Conservation (phyloP, 30 jellyfish, hydroid and myxozoan species). For the Nemopilema nomurai region DNA sequence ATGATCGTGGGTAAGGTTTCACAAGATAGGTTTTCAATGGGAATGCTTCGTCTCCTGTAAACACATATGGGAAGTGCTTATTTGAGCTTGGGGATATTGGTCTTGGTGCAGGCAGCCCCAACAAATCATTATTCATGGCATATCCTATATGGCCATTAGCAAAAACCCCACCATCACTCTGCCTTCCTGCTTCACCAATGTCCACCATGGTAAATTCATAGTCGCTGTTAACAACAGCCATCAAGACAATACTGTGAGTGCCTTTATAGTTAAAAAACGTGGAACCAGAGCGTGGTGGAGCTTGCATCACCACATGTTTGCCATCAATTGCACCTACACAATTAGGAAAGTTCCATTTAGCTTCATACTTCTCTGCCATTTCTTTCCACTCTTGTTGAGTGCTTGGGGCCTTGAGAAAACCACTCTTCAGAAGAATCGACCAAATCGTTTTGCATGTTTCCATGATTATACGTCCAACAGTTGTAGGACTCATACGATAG, state of each 20-base stretch:
- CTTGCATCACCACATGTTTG: conserved; percentile 59
- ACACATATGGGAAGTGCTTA: not conserved
- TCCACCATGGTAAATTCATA: conserved; percentile 48
- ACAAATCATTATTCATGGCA: conserved; percentile 45
- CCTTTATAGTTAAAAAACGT: conserved; percentile 44
- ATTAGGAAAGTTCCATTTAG: conserved; percentile 49
- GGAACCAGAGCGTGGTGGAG: conserved; percentile 65
- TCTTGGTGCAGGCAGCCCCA: conserved; percentile 55
- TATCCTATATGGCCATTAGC: conserved; percentile 68
- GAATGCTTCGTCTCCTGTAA: no score
- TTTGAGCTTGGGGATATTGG: conserved; percentile 5
- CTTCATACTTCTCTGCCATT: not conserved
- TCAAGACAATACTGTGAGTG: conserved; percentile 54
- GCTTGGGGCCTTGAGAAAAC: conserved; percentile 44
- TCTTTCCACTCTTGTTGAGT: conserved; percentile 49
- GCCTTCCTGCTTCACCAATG: conserved; percentile 57
- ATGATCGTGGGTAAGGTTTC: no score
- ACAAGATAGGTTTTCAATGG: no score
- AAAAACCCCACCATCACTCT: conserved; percentile 68
- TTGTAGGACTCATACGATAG: conserved; percentile 65
- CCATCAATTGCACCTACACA: conserved; percentile 74
- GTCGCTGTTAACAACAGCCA: conserved; percentile 51
- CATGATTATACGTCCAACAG: conserved; percentile 52
- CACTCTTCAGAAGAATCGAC: conserved; percentile 43
- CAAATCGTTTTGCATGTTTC: conserved; percentile 52